Base-by-base conservation (phyloP, 92 coral and sea anemone species). In the Pocillopora grandis region DNA sequence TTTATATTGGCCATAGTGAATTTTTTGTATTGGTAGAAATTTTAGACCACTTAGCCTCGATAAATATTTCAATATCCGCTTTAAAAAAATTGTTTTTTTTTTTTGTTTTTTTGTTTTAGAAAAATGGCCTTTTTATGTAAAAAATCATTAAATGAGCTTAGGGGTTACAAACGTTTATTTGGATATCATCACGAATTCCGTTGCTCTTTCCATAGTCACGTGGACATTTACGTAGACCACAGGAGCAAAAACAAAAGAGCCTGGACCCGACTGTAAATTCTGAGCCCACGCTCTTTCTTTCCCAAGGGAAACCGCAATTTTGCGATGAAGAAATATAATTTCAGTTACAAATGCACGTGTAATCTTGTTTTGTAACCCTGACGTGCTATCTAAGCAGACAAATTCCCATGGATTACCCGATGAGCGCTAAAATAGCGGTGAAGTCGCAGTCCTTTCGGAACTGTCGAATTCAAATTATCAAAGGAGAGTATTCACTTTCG, bases 341-440 rank as follows among this genome's bases (percentile, higher is more conserved):
- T 73, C 66, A 71, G 61, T 83, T 79, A 73, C 80, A 63, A 77
- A 21, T 65, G 82, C 88, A 84, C 88, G 88, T 84, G 88, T 79
- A 76, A 58, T 65, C 49, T 84, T 76, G 82, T 84, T 67, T 76
- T 3, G 52, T 42, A 42, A 42, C 68, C 61, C 27, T 18, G 48
- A 61, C 37, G 60, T 52, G 19, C 36, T 23, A 37, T 62, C 5
- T 63, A 52, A 74, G 16, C 57, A 33, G 55, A 71, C 71, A 52
- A 73, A 62, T 83, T 73, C 72, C 59, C 63, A 94, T 94, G 98
- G 98, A 94, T 85, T 91, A 90, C 31, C 93, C 93, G 72, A 94
- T 94, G 95, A 90, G 76, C 59, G 70, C 85, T 9, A 90, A 84
- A 73, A 70, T 85, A 15, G 88, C 67, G 18, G 73, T 65, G 66